phyloP scores from a whole-genome alignment of 2,888 invertebrate genomes.

The Clusia tigrina region DNA sequence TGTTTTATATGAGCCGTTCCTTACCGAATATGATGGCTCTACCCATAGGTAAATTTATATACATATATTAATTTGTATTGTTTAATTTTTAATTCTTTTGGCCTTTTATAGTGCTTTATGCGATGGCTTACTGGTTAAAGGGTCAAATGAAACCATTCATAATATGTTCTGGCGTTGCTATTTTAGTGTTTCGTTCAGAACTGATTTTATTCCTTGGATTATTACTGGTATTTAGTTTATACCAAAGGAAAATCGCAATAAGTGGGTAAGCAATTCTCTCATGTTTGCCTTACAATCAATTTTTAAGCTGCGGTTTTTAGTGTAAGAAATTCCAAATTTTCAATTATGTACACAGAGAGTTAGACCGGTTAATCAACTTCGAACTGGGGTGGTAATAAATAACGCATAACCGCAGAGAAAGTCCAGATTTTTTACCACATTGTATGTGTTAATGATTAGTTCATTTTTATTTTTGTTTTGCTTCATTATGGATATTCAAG shows the following conservation, averaged over 20 bases:
- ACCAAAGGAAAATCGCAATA: slow-evolving; percentile 73
- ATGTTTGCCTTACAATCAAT: no score
- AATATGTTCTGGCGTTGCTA: slow-evolving; percentile 83
- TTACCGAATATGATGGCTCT: slow-evolving; percentile 95
- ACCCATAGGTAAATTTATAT: slow-evolving; percentile 77
- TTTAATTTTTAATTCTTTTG: slow-evolving; percentile 30
- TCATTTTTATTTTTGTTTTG: no score
- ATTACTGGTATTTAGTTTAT: slow-evolving; percentile 81
- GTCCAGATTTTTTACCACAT: no score
- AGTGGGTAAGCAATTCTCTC: slow-evolving; percentile 67
- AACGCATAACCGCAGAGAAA: no score
- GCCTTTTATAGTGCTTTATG: slow-evolving; percentile 80
- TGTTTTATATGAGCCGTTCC: slow-evolving; percentile 94
- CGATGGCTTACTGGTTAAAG: slow-evolving; percentile 84
- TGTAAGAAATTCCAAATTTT: no score
- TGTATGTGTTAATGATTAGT: no score
- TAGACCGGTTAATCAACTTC: no score
- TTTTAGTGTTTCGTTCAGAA: slow-evolving; percentile 91
- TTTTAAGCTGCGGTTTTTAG: no score
- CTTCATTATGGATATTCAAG: no score
- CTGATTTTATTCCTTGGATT: slow-evolving; percentile 86
- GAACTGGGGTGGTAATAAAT: no score
- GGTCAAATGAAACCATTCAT: slow-evolving; percentile 80
- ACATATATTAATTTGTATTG: slow-evolving; percentile 14
- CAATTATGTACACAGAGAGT: no score